These are phyloP conservation scores for Drosophila hamatofila DNA, from an alignment of 2,888 invertebrate species.

Conservation along the genomic window DNA sequence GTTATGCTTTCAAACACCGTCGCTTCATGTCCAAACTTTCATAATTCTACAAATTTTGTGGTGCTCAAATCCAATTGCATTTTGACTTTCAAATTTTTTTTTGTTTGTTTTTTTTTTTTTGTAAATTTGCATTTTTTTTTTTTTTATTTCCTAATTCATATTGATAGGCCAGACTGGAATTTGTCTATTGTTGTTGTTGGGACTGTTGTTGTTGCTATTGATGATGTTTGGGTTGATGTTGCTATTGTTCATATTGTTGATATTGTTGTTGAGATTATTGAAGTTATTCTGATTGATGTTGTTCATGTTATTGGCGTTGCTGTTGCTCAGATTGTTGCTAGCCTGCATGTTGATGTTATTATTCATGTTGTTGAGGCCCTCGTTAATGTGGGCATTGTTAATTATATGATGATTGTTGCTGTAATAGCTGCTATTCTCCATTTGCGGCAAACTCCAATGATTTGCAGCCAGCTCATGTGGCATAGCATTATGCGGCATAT, in stretches of 20 bases:
- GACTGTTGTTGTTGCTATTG: not conserved
- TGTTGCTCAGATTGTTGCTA: not conserved
- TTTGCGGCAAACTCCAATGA: constrained; percentile 13
- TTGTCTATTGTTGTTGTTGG: not conserved
- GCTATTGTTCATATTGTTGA: not conserved
- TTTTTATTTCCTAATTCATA: not conserved
- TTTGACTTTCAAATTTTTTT: too few relatives aligned
- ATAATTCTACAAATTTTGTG: not conserved
- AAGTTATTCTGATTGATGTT: not conserved
- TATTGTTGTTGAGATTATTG: not conserved
- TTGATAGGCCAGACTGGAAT: constrained; percentile 2
- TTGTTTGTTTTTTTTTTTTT: not conserved
- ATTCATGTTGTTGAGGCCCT: not conserved
- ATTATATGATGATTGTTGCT: not conserved
- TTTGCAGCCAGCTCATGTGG: constrained; percentile 3
- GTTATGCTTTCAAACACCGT: not conserved
- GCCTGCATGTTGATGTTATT: not conserved
- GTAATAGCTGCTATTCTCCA: not conserved
- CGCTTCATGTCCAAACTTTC: not conserved
- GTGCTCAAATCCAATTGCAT: not conserved
- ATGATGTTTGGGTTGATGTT: not conserved
- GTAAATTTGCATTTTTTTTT: not conserved
- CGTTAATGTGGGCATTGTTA: not conserved
- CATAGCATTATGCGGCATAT: constrained; percentile 14
- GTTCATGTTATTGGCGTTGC: not conserved